Percentiles rank a stretch among this genome's conserved stretches.
Conservation (phyloP, 2,113 vertebrate genomes). For the Turnix velox region DNA sequence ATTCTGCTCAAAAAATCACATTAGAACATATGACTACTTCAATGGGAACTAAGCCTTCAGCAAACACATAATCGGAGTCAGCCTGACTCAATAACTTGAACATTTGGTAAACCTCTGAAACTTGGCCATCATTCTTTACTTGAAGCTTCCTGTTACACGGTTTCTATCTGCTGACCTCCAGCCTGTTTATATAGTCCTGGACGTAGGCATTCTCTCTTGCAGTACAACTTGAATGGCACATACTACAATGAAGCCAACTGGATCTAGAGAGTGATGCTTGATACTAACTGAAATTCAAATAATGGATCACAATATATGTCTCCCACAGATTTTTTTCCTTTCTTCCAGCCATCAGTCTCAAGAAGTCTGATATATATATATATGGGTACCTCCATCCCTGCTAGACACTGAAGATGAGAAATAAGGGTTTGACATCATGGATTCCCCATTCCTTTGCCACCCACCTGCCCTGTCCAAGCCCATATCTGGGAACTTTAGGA, state of each 20-base stretch:
- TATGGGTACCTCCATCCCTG: background rate
- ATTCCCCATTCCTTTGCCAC: background rate
- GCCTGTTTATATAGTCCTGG: background rate
- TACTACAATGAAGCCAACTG: background rate
- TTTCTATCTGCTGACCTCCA: background rate
- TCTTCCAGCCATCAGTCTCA: background rate
- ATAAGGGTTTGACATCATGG: background rate
- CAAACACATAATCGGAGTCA: background rate
- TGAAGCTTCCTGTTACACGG: background rate
- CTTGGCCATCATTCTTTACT: background rate
- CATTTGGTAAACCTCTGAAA: background rate
- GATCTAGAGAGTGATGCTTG: background rate
- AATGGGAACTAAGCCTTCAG: background rate
- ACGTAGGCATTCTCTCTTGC: background rate
- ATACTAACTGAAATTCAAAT: background rate
- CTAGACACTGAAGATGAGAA: background rate
- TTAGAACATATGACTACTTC: background rate
- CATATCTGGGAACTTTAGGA: background rate
- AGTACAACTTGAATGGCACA: accelerated
- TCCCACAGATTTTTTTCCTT: background rate
- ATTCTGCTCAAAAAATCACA: background rate
- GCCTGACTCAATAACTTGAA: background rate
- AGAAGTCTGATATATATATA: background rate
- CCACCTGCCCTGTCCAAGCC: background rate
- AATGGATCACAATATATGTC: background rate